These are phyloP conservation scores for Aspidiotus destructor DNA, from an alignment of 2,888 invertebrate genomes.

Conservation along the genomic window DNA sequence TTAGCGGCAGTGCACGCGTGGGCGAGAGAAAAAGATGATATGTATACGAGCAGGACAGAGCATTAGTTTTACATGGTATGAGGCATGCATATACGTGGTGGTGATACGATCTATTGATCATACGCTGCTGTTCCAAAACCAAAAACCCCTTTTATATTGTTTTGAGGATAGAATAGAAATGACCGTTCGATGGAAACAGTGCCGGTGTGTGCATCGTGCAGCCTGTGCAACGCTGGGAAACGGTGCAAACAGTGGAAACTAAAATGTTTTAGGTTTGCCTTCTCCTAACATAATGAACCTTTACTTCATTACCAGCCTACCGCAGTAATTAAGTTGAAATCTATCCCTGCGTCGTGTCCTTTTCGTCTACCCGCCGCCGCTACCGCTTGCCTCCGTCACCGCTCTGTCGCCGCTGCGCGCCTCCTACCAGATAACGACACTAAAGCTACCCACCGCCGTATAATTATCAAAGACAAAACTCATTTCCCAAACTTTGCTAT, in stretches of 20 bases:
- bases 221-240: constrained; percentile 8
- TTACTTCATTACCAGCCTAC: constrained; percentile 32
- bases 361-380: constrained; percentile 11
- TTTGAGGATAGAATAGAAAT: constrained; percentile 25
- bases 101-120: constrained; percentile 30
- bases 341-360: constrained; percentile 22
- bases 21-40: too few relatives aligned
- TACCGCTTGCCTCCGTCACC: neutral
- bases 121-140: constrained; percentile 16
- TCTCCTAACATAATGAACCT: constrained; percentile 32
- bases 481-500: constrained; percentile 32
- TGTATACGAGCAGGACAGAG: too few relatives aligned
- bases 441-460: constrained; percentile 28
- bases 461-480: constrained; percentile 33
- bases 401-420: constrained; percentile 10
- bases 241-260: constrained; percentile 5
- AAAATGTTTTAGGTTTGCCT: constrained; percentile 28
- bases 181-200: constrained; percentile 27
- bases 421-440: constrained; percentile 28
- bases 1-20: neutral
- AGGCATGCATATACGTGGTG: constrained; percentile 1
- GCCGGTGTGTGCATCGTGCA: constrained; percentile 18
- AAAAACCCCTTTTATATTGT: constrained; percentile 27
- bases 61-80: too few relatives aligned
- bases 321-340: constrained; percentile 32